These are phyloP conservation scores for Nannospalax galili DNA, from an alignment of 2,113 vertebrate species.

Conservation along the genomic window DNA sequence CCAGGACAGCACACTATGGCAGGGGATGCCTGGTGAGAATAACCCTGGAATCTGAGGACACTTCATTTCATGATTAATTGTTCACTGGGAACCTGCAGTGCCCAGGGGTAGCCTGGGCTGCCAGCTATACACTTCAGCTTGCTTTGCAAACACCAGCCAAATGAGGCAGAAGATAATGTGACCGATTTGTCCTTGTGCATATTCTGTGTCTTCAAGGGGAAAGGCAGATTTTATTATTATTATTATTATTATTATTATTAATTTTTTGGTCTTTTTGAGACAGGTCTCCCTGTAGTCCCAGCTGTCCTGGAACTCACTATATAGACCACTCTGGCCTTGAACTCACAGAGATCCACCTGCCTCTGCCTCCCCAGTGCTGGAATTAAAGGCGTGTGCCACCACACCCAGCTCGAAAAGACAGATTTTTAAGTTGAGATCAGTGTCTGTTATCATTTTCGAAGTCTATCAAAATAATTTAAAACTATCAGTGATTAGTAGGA, in stretches of 20 bases:
- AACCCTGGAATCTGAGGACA: background rate
- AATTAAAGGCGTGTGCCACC: too few relatives aligned
- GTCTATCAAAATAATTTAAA: slow-evolving; percentile 50
- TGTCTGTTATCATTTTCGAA: background rate
- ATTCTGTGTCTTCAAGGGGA: background rate
- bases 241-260: too few relatives aligned
- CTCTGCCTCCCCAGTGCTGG: too few relatives aligned
- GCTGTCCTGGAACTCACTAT: too few relatives aligned
- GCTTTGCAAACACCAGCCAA: slow-evolving; percentile 19
- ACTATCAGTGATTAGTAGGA: background rate
- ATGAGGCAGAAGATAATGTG: slow-evolving; percentile 33
- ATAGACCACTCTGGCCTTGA: too few relatives aligned
- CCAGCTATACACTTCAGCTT: slow-evolving; percentile 1
- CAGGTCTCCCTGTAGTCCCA: too few relatives aligned
- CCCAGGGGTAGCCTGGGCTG: background rate
- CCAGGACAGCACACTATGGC: background rate
- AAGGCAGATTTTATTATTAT: too few relatives aligned
- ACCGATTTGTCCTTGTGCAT: background rate
- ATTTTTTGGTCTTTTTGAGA: too few relatives aligned
- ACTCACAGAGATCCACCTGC: too few relatives aligned
- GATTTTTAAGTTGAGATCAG: background rate
- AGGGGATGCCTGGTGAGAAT: background rate
- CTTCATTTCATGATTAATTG: slow-evolving; percentile 52
- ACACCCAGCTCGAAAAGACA: too few relatives aligned
- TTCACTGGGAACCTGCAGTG: background rate